Percentiles rank a stretch among this genome's conserved stretches.
Evolutionary conservation across 2,888 invertebrate species (phyloP).

Genomic region (Habrosyne pyritoides): DNA sequence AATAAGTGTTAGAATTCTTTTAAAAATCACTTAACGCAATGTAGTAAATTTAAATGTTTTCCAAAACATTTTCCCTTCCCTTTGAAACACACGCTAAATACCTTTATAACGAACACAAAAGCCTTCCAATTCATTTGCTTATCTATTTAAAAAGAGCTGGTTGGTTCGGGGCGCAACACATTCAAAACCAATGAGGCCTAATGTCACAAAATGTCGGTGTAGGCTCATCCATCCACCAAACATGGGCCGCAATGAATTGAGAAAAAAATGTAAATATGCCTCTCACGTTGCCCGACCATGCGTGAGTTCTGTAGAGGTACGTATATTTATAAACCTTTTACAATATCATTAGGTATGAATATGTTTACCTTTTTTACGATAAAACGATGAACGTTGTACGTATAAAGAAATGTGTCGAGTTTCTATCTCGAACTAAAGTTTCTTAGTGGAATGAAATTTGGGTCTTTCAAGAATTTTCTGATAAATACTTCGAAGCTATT

Average conservation of each 20-base stretch:
- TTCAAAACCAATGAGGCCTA: constrained; percentile 79
- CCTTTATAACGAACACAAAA: constrained; percentile 58
- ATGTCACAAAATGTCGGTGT: constrained; percentile 75
- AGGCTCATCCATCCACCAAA: constrained; percentile 65
- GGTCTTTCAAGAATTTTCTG: neutral
- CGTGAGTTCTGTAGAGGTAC: constrained; percentile 51
- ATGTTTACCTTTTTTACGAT: constrained; percentile 3
- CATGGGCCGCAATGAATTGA: constrained; percentile 60
- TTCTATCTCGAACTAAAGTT: neutral
- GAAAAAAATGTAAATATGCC: constrained; percentile 67
- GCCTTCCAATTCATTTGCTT: constrained; percentile 81
- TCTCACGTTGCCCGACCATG: constrained; percentile 54
- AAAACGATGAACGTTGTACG: neutral
- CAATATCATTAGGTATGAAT: constrained; percentile 4
- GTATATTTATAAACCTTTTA: constrained; percentile 7
- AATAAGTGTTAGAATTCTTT: neutral
- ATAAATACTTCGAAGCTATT: too few species aligned
- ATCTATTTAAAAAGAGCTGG: constrained; percentile 77
- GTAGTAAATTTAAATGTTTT: constrained; percentile 32
- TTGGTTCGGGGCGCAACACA: constrained; percentile 63
- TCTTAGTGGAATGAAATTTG: neutral
- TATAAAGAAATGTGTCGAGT: neutral
- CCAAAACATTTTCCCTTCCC: constrained; percentile 47
- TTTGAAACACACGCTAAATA: constrained; percentile 54
- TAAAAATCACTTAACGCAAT: neutral